Evolutionary conservation across 1,140 invertebrate species (phyloP).

Genomic region (Chrysoperla carnea): DNA sequence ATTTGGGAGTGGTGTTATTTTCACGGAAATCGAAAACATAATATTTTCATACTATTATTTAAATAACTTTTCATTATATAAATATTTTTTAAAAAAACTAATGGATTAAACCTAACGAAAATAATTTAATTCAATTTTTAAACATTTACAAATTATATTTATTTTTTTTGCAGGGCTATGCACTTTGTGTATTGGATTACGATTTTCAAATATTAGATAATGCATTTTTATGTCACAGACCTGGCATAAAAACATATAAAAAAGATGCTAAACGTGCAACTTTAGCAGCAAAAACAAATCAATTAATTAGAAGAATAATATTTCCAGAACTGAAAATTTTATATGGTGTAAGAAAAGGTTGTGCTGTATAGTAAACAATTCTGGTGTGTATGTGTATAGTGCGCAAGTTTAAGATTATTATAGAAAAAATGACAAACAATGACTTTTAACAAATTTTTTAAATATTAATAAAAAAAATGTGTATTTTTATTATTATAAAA

Average conservation of each 20-base stretch:
- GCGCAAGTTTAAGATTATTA: not conserved
- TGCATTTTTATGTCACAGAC: slow-evolving; percentile 73
- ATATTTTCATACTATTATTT: too few species aligned
- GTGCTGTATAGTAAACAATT: slow-evolving; percentile 41
- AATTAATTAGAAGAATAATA: slow-evolving; percentile 62
- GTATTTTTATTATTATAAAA: slow-evolving; percentile 1
- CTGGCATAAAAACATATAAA: slow-evolving; percentile 65
- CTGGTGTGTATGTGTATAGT: slow-evolving; percentile 3
- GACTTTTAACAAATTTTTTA: slow-evolving; percentile 1
- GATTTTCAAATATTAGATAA: slow-evolving; percentile 82
- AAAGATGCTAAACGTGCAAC: slow-evolving; percentile 56
- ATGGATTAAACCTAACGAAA: too few species aligned
- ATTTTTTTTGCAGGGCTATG: slow-evolving; percentile 53
- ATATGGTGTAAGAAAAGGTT: slow-evolving; percentile 61
- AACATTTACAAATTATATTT: too few species aligned
- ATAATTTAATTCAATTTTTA: too few species aligned
- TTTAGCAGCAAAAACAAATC: slow-evolving; percentile 58
- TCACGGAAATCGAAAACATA: too few species aligned
- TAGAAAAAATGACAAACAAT: slow-evolving; percentile 1
- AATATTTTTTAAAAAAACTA: too few species aligned
- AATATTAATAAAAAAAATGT: slow-evolving; percentile 3
- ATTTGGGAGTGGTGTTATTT: too few species aligned
- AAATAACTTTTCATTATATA: too few species aligned
- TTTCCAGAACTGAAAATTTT: slow-evolving; percentile 68
- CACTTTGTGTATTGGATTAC: slow-evolving; percentile 71